Evolutionary conservation across 2,113 vertebrate genomes (phyloP).

Genomic region (Smithornis capensis): DNA sequence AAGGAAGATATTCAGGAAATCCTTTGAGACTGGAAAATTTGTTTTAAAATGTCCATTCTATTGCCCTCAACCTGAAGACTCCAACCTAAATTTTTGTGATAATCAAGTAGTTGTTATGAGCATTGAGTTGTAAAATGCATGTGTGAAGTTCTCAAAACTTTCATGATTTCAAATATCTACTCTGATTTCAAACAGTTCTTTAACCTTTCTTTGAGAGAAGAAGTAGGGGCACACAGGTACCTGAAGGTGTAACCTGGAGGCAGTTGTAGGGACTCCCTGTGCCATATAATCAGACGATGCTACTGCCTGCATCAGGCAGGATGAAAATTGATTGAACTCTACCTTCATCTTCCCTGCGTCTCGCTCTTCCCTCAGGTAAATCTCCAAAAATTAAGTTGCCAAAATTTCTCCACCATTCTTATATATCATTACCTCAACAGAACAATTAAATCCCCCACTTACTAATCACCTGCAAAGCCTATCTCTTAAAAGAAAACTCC

Average conservation of each 20-base stretch:
- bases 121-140: background rate
- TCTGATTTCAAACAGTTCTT: background rate
- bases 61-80: background rate
- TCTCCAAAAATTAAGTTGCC: background rate
- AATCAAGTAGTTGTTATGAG: background rate
- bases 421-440: background rate
- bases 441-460: background rate
- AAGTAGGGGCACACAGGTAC: accelerated
- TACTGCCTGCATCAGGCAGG: background rate
- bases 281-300: background rate
- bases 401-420: background rate
- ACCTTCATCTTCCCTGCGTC: background rate
- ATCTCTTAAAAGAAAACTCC: slow-evolving; percentile 17
- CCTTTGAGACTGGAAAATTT: background rate
- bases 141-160: background rate
- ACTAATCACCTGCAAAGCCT: background rate
- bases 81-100: background rate
- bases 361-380: background rate
- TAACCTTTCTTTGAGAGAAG: background rate
- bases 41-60: background rate
- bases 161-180: background rate
- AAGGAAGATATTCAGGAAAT: background rate
- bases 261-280: background rate
- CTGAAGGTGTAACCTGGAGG: background rate
- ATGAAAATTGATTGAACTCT: background rate